Percentiles rank a stretch among this genome's conserved stretches.
Evolutionary conservation across 2,797 vertebrate genomes (phyloP).

Genomic region (Jordanella pulchra): DNA sequence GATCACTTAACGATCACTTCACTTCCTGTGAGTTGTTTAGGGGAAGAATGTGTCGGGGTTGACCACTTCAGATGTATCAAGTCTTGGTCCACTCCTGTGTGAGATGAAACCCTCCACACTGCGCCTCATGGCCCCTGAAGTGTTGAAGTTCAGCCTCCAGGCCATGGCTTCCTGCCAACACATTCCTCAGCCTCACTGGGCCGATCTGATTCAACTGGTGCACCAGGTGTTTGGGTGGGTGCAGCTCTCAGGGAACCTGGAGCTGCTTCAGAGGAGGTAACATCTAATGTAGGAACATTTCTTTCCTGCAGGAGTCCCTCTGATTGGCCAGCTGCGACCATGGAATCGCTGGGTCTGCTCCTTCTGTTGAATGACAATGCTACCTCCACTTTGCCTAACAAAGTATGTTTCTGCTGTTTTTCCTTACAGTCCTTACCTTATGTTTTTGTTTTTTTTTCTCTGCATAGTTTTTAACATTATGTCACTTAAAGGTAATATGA

Average conservation of each 20-base stretch:
- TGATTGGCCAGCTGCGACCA: slow-evolving; percentile 62
- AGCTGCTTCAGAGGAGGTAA: background rate
- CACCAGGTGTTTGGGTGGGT: slow-evolving; percentile 69
- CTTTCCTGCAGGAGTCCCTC: slow-evolving; percentile 62
- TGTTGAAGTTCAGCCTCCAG: slow-evolving; percentile 58
- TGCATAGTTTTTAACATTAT: background rate
- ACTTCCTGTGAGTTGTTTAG: slow-evolving; percentile 49
- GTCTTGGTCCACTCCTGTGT: slow-evolving; percentile 70
- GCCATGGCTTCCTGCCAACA: slow-evolving; percentile 64
- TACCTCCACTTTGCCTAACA: slow-evolving; percentile 55
- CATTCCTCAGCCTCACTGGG: slow-evolving; percentile 55
- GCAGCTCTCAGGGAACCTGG: background rate
- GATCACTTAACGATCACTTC: too few species aligned
- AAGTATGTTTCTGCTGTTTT: slow-evolving; percentile 33
- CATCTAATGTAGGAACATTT: slow-evolving; percentile 5
- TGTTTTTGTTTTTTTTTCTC: background rate
- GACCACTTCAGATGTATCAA: slow-evolving; percentile 47
- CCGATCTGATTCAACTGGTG: slow-evolving; percentile 60
- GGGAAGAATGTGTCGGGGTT: slow-evolving; percentile 55
- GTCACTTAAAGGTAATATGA: background rate
- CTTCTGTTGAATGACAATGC: slow-evolving; percentile 60
- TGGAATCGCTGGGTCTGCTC: slow-evolving; percentile 64
- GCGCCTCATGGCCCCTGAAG: slow-evolving; percentile 38
- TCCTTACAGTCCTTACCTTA: background rate
- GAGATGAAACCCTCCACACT: slow-evolving; percentile 65